These are phyloP conservation scores for Macrophya alboannulata DNA, from an alignment of 2,888 invertebrate genomes.

Conservation along the genomic window DNA sequence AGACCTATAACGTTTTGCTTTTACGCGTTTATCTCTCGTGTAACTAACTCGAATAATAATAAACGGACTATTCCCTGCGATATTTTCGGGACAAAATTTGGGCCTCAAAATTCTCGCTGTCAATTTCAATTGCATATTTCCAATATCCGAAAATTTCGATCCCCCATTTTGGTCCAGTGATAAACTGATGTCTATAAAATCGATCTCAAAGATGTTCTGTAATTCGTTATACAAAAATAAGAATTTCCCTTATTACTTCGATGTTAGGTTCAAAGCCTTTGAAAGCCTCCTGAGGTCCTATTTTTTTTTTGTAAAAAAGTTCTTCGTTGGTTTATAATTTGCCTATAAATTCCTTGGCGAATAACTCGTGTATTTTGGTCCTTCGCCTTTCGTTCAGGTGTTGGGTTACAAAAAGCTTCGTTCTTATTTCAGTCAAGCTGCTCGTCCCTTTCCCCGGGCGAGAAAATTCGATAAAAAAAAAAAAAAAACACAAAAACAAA, in stretches of 20 bases:
- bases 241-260: neutral
- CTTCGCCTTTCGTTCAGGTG: conserved; percentile 24
- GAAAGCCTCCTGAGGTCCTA: neutral
- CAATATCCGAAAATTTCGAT: neutral
- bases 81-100: neutral
- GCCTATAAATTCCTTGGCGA: conserved; percentile 25
- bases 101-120: neutral
- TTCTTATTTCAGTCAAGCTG: neutral
- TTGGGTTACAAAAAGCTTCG: conserved; percentile 49
- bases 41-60: neutral
- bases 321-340: conserved; percentile 31
- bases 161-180: too few species aligned
- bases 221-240: neutral
- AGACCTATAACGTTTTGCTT: conserved; percentile 37
- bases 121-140: neutral
- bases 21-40: conserved; percentile 31
- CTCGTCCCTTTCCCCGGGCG: conserved; percentile 10
- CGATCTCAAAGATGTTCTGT: neutral
- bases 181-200: too few species aligned
- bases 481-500: neutral
- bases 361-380: conserved; percentile 31
- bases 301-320: neutral
- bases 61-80: neutral
- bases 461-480: neutral
- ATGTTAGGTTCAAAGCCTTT: neutral